Evolutionary conservation across 2,113 vertebrate species (phyloP).

Genomic region (Agelaius phoeniceus): DNA sequence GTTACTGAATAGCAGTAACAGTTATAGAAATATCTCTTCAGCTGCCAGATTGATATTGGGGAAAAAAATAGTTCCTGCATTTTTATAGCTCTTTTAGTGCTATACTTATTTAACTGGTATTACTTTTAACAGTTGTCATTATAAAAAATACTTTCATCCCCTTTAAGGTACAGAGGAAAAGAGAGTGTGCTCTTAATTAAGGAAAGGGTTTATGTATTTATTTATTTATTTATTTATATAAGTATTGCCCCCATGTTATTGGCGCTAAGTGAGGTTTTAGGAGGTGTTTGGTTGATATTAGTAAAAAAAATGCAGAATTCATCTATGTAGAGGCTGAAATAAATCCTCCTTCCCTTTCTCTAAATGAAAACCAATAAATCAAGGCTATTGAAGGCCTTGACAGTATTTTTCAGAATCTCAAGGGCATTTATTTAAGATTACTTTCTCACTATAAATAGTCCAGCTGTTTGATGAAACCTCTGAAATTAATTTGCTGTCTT

Average conservation of each 20-base stretch:
- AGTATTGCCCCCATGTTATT: background rate
- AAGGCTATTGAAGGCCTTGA: constrained; percentile 67
- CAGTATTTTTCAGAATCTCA: constrained; percentile 74
- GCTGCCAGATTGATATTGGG: background rate
- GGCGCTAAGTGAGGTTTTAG: constrained; percentile 30
- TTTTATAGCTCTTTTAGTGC: background rate
- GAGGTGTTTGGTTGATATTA: constrained; percentile 53
- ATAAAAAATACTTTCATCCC: background rate
- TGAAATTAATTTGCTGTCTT: constrained; percentile 73
- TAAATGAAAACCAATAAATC: constrained; percentile 81
- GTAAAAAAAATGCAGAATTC: constrained; percentile 67
- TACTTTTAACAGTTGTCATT: background rate
- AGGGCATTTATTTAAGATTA: constrained; percentile 72
- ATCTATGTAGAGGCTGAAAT: constrained; percentile 60
- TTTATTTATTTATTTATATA: background rate
- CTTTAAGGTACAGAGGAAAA: background rate
- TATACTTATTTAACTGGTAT: background rate
- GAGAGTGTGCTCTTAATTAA: background rate
- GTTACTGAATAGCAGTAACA: background rate
- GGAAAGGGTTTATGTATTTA: background rate
- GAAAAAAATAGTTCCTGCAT: background rate
- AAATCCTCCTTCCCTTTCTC: constrained; percentile 66
- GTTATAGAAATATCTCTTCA: background rate
- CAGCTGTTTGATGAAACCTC: constrained; percentile 64
- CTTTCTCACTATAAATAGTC: constrained; percentile 72